Evolutionary conservation across 2,113 vertebrate genomes (phyloP).

Genomic region (Chloroceryle aenea): DNA sequence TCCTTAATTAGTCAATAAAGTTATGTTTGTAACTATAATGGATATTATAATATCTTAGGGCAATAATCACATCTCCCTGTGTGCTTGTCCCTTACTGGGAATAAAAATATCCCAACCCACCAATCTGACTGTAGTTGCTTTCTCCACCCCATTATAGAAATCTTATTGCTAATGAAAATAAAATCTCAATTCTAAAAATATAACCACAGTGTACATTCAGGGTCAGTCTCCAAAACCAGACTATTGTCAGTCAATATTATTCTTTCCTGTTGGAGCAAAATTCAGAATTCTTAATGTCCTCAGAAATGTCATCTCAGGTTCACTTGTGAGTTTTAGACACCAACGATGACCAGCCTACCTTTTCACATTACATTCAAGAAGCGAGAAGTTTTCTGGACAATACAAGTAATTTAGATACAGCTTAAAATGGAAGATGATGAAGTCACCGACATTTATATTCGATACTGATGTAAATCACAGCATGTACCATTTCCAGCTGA

Average conservation of each 20-base stretch:
- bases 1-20: background rate
- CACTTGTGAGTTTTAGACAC: background rate
- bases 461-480: background rate
- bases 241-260: constrained; percentile 1
- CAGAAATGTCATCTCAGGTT: constrained; percentile 20
- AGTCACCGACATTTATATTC: constrained; percentile 21
- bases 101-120: background rate
- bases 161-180: background rate
- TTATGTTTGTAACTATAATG: background rate
- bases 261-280: background rate
- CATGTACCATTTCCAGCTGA: background rate
- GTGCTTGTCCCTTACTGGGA: background rate
- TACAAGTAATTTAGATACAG: background rate
- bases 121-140: background rate
- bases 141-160: background rate
- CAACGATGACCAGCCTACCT: background rate
- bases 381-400: constrained; percentile 12
- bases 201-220: background rate
- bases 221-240: background rate
- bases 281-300: background rate
- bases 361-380: background rate
- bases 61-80: background rate
- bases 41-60: background rate
- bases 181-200: constrained; percentile 38
- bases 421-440: constrained; percentile 37